Evolutionary conservation across 1,140 invertebrate genomes (phyloP), one percentile per base, ranked within the genome.

Genomic region (Bombus turneri): DNA sequence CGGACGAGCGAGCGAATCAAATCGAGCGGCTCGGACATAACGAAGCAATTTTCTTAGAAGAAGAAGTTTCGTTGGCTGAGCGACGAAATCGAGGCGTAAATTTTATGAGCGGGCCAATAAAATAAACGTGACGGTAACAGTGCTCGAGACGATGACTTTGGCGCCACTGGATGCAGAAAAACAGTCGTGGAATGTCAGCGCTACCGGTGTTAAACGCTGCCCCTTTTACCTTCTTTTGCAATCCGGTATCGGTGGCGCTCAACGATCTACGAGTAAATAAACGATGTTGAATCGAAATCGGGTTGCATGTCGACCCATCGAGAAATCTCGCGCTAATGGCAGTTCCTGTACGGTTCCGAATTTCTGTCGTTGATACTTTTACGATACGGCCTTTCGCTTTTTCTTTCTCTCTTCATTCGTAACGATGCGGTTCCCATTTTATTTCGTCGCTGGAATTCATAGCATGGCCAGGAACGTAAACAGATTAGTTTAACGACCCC

Each of bases 171-270:
- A 86, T 83, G 83, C 79, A 83, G 75, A 82, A 68, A 83, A 62
- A 66, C 82, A 90, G 71, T 77, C 80, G 86, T 10, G 89, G 86
- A 90, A 90, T 90, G 79, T 80, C 31, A 86, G 28, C n/a, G 66
- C 82, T 90, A 72, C 68, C 88, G 82, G 82, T 85, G 57, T 90
- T 86, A 72, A 86, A 57, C 64, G 47, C 53, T 31, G 12, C 10
- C n/a, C 4, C 18, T 74, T 81, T 57, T 41, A 22, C 57, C 57
- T 22, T 34, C 41, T 73, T 39, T 39, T 31, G 8, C 28, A 12
- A 6, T 64, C 47, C 41, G 73, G 41, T 53, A 53, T 47, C 71
- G 12, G 43, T 73, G 37, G 5, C 53, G 68, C 31, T 64, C n/a
- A 12, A 39, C 62, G 3, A 31, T 43, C 37, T 25, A 66, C 81